Evolutionary conservation across 2,113 vertebrate species (phyloP), one percentile per base, ranked within the genome.

Genomic region (Microtus oregoni): DNA sequence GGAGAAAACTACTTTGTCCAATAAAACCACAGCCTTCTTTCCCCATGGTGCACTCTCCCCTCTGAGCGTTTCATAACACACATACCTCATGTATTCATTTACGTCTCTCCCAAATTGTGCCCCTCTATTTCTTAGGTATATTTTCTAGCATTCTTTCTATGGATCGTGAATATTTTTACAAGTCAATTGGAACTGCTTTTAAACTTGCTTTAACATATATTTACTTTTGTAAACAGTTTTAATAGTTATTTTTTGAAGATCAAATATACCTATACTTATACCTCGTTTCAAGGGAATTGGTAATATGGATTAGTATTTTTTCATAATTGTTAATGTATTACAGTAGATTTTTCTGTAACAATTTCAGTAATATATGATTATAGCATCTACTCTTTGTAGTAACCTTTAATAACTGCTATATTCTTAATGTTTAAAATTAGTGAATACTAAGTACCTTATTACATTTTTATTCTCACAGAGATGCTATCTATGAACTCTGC

Each of bases 1-100:
- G 14, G 76, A 1, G 4, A 1, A 2, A 10, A 0, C 0, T 5
- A n/a, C 28, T 65, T 2, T n/a, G 24, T 89, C 22, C 77, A 24
- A 41, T 13, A 81, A 81, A 94, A 90, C 44, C 68, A 28, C 61
- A 3, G 14, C 41, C 6, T 73, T 86, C 17, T 1, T 28, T 50
- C 2, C 9, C 14, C 20, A 24, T 7, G 76, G 3, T 4, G 79
- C 15, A 35, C 24, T 38, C 52, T 83, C 3, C 35, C 3, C 17
- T 41, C 15, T 77, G 47, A 67, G 7, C 8, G 55, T 75, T 91
- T 81, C 0, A 5, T 6, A 28, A 50, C 30, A 12, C 3, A 30
- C 50, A 75, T 4, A 4, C 12, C n/a, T 65, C 30, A 11, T 17
- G 26, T 79, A 9, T 79, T 35, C 52, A 81, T 58, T 58, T 81